phyloP scores from a whole-genome alignment of 1,140 invertebrate species.

The Cephus cinctus region DNA sequence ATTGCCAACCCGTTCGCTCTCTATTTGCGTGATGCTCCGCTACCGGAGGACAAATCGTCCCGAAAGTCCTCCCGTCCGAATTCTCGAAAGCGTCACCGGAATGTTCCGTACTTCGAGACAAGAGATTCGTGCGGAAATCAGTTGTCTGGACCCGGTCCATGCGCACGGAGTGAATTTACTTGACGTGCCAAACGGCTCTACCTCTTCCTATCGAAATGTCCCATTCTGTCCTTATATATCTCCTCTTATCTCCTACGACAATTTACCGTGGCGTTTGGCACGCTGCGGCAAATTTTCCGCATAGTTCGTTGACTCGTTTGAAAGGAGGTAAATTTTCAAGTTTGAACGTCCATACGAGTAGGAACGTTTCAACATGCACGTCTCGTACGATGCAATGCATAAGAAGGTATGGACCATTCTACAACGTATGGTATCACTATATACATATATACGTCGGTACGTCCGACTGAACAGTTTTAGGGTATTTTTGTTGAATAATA shows the following conservation, averaged over 20 bases:
- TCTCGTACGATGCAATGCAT: too few species aligned
- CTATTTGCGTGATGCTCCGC: too few species aligned
- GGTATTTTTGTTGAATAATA: too few species aligned
- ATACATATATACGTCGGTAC: too few species aligned
- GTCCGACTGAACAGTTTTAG: too few species aligned
- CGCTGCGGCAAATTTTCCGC: slow-evolving; percentile 39
- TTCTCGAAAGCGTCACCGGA: slow-evolving; percentile 8
- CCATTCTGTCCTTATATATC: too few species aligned
- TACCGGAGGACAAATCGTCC: too few species aligned
- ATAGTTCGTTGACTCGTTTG: slow-evolving; percentile 35
- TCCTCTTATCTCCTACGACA: slow-evolving; percentile 13
- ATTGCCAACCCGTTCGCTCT: too few species aligned
- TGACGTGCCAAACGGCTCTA: slow-evolving; percentile 34
- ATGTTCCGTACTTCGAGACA: slow-evolving; percentile 17
- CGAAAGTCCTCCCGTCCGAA: not conserved
- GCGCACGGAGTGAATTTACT: slow-evolving; percentile 21
- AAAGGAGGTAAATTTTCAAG: not conserved
- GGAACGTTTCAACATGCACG: too few species aligned
- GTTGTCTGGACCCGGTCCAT: slow-evolving; percentile 43
- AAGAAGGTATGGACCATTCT: not conserved
- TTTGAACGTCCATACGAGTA: too few species aligned
- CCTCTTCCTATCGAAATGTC: too few species aligned
- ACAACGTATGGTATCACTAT: too few species aligned
- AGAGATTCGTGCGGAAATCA: slow-evolving; percentile 39
- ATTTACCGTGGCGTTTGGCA: slow-evolving; percentile 7